Evolutionary conservation across 2,888 invertebrate species (phyloP).

Genomic region (Synanthedon formicaeformis): DNA sequence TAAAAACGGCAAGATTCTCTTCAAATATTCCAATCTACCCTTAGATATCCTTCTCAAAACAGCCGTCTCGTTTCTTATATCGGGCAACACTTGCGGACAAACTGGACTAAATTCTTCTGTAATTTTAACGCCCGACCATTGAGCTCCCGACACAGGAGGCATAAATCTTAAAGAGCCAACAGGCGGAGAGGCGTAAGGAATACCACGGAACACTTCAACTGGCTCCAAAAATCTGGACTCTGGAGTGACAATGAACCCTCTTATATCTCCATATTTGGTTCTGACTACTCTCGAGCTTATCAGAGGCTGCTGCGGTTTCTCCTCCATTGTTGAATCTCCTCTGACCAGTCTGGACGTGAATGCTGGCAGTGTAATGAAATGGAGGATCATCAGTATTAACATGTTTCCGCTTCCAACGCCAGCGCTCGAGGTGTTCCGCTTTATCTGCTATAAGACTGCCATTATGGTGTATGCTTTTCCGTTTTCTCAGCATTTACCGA

Average conservation of each 20-base stretch:
- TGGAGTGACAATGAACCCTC: constrained; percentile 86
- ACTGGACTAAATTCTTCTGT: constrained; percentile 91
- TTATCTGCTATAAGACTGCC: constrained; percentile 58
- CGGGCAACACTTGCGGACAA: constrained; percentile 91
- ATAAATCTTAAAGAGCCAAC: constrained; percentile 91
- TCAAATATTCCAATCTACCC: constrained; percentile 89
- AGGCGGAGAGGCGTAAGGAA: constrained; percentile 95
- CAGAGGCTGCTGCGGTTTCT: constrained; percentile 53
- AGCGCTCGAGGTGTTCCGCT: constrained; percentile 37
- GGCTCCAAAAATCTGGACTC: constrained; percentile 86
- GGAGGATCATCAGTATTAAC: constrained; percentile 52
- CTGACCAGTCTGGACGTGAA: constrained; percentile 53
- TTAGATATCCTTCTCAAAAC: constrained; percentile 87
- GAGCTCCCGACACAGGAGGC: constrained; percentile 94
- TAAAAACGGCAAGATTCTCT: constrained; percentile 87
- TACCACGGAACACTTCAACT: constrained; percentile 92
- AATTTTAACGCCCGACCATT: constrained; percentile 90
- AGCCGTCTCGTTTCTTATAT: constrained; percentile 86
- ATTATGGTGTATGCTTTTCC: constrained; percentile 35
- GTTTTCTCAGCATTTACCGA: constrained; percentile 39
- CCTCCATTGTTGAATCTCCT: constrained; percentile 65
- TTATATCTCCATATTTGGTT: constrained; percentile 89
- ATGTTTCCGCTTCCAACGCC: constrained; percentile 55
- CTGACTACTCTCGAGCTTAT: constrained; percentile 86
- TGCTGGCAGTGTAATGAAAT: constrained; percentile 64